phyloP scores from a whole-genome alignment of 2,888 invertebrate species.

The Rhagium mordax region DNA sequence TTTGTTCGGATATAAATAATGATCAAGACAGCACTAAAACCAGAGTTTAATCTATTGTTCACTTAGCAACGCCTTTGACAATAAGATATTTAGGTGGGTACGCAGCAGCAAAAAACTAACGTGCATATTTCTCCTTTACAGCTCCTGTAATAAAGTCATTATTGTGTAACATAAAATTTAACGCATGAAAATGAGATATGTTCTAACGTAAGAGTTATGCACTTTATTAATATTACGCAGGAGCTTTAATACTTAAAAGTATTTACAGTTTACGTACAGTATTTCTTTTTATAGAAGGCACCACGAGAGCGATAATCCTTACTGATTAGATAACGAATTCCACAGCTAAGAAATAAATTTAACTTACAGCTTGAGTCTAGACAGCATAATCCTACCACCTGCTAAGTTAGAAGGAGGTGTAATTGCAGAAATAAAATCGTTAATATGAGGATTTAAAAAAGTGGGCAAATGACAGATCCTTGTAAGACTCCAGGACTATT shows the following conservation, averaged over 20 bases:
- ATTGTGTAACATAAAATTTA: not conserved
- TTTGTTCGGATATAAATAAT: not conserved
- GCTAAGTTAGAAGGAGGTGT: too few species aligned
- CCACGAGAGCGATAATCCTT: too few species aligned
- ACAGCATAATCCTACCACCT: too few species aligned
- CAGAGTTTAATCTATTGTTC: not conserved
- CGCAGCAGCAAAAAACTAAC: not conserved
- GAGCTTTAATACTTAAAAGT: not conserved
- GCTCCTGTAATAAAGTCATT: constrained; percentile 4
- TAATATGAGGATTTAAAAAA: too few species aligned
- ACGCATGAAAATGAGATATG: not conserved
- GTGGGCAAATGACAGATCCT: too few species aligned
- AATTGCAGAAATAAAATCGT: too few species aligned
- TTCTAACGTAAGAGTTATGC: not conserved
- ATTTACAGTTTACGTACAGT: not conserved
- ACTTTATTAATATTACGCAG: not conserved
- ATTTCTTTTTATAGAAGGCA: too few species aligned
- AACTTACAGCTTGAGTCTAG: too few species aligned
- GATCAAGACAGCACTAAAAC: not conserved
- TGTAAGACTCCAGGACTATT: too few species aligned
- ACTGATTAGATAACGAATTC: too few species aligned
- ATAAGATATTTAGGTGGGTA: not conserved
- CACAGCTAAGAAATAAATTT: too few species aligned
- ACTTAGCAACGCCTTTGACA: constrained; percentile 8
- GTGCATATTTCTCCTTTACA: not conserved